Evolutionary conservation across 2,888 invertebrate species (phyloP), one percentile per base, ranked within the genome.

Genomic region (Xiphydria camelus): DNA sequence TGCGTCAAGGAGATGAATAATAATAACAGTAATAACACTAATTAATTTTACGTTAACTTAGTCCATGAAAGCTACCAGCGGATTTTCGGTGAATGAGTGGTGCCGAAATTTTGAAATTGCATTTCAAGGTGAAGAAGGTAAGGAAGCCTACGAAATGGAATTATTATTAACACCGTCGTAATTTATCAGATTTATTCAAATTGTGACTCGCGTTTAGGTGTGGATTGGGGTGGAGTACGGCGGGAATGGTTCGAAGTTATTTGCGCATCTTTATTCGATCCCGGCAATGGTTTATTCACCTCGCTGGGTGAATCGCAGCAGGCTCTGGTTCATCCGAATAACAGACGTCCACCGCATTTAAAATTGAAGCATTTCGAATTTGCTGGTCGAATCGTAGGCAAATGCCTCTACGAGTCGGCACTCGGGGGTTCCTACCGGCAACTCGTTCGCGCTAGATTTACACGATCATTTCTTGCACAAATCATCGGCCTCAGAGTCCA

Each of bases 201-300:
- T 26, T 17, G 10, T 23, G 10, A 4, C 22, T 45, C 35, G 19
- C 32, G 65, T 70, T 17, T 66, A 91, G 91, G 92, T 34, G 86
- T 95, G 63, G 94, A 95, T 78, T 93, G 92, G 93, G 95, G 95
- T 57, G 95, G 95, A 3, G 81, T 95, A 33, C 82, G 94, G 4
- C 84, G 94, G 49, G 96, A 96, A 78, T 96, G 95, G 95, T 94
- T 95, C 78, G 94, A 94, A 59, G 76, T 93, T 55, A 83, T 94
- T 55, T 94, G 94, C 77, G 87, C 86, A 9, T 83, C 89, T 52
- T 78, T 96, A 45, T 96, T 95, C 77, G 93, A 94, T 77, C 83
- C 90, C 12, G 84, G 86, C 59, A 83, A 86, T 68, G 88, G 89
- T 0, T 80, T 96, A 46, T 96, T 95, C 77, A 84, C 83, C 56